Evolutionary conservation across 1,140 invertebrate species (phyloP).

Genomic region (Contarinia nasturtii): DNA sequence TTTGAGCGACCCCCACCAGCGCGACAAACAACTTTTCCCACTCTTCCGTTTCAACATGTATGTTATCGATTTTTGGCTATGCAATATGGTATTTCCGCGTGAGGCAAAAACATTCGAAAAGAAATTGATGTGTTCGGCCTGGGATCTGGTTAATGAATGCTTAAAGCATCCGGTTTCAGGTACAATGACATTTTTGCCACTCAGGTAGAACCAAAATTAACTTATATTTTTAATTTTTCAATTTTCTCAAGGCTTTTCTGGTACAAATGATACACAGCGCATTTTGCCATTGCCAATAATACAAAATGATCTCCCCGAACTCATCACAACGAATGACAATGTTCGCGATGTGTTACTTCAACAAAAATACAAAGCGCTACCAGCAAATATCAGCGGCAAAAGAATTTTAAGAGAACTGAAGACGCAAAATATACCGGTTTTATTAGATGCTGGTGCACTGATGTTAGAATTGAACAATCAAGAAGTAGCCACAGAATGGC

Average conservation of each 20-base stretch:
- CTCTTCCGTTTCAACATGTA: not conserved
- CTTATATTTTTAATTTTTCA: too few species aligned
- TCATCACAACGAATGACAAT: not conserved
- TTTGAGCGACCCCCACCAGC: too few species aligned
- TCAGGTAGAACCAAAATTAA: too few species aligned
- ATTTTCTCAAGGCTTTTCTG: too few species aligned
- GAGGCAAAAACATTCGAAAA: not conserved
- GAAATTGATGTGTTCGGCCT: not conserved
- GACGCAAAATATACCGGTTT: not conserved
- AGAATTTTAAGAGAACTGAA: not conserved
- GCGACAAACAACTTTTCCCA: too few species aligned
- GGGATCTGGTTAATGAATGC: not conserved
- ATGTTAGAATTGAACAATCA: not conserved
- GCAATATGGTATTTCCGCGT: not conserved
- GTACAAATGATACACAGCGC: not conserved
- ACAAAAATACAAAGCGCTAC: not conserved
- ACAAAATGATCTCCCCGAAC: not conserved
- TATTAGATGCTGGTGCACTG: not conserved
- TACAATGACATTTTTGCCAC: too few species aligned
- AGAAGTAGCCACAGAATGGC: not conserved
- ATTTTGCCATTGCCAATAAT: not conserved
- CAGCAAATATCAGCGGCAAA: not conserved
- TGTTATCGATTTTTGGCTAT: not conserved
- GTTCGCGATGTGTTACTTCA: not conserved
- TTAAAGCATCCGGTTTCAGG: not conserved